Evolutionary conservation across 2,113 vertebrate species (phyloP), one percentile per base, ranked within the genome.

Genomic region (Tetrao urogallus): DNA sequence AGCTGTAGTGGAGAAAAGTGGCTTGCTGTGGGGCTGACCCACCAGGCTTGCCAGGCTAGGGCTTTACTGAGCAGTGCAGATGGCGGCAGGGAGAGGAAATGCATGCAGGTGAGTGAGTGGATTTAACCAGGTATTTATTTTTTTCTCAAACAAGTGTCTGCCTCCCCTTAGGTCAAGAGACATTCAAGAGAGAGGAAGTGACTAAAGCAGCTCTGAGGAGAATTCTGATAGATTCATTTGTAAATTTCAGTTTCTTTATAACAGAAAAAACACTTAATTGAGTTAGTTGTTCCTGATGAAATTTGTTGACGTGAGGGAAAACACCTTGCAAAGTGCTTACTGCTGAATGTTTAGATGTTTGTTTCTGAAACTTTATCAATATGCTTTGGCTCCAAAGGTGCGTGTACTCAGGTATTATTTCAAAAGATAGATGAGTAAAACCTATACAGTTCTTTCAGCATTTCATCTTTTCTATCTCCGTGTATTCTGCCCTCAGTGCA

Each of bases 161-260:
- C 16, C 38, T 42, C 12, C 21, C 3, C 18, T 63, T 82, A 40
- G 30, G 63, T 69, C 12, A 54, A 80, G 86, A 82, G 54, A 43
- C 47, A 5, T 85, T 93, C 36, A 63, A 42, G 45, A 60, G 27
- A 36, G 56, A 60, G 90, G 63, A 73, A 87, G 13, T 42, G 9
- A 89, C 69, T 78, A 43, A 90, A 86, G 57, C 48, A 82, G 21
- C 28, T 57, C 57, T 0, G 1, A 84, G 18, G 66, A 92, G 79
- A 79, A 82, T 80, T 76, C 43, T 76, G 90, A 77, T 63, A 71
- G 32, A 34, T 63, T 54, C 13, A n/a, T 63, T 61, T 91, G 6
- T 2, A 36, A 61, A 89, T 89, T 56, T 69, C 36, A 18, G 4
- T 78, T 54, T 78, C 25, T 19, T 88, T 86, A 86, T 84, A 50